Base-by-base conservation (phyloP, 2,888 invertebrate species). In the Brachyptera putata region DNA sequence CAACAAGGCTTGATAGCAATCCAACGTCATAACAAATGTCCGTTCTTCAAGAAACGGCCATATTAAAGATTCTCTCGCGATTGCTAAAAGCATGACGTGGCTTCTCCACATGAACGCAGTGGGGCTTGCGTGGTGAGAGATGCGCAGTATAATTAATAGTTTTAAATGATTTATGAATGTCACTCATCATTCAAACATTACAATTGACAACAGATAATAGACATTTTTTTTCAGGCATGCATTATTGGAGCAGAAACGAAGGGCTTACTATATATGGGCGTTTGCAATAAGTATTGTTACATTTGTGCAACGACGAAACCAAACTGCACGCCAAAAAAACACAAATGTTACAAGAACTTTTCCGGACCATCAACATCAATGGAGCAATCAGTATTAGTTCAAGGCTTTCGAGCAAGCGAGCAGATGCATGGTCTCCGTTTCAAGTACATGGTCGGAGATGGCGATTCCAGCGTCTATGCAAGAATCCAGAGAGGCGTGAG, bases 401-500 rank as follows among this genome's bases (percentile, higher is more conserved):
- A 59, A 5, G 55, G 37, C 41, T 59, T 59, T 41, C 55, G 9
- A 9, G 21, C 37, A 4, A 59, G 59, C 21, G 53, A 50, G 16
- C 13, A 11, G 1, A 22, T 36, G 39, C 30, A 59, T 41, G 59
- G 55, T 22, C 13, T 53, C 2, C 37, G 34, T 1, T 55, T 55
- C 18, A 55, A 36, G 4, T 55, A 36, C 13, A 43, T 64, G 21
- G 59, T 67, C 2, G 64, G 62, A 5, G 67, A 67, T 56, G 64
- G 66, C 5, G 66, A 67, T n/a, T n/a, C n/a, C n/a, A n/a, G n/a
- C n/a, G n/a, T n/a, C n/a, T n/a, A n/a, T n/a, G n/a, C n/a, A n/a
- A 24, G 64, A 63, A 7, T 58, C 59, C 26, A 64, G 65, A 1
- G 64, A 61, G 14, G 21, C 34, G 4, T 58, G 53, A n/a, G 50